Evolutionary conservation across 2,888 invertebrate species (phyloP), one percentile per base, ranked within the genome.

Genomic region (Venustoraphidia nigricollis): DNA sequence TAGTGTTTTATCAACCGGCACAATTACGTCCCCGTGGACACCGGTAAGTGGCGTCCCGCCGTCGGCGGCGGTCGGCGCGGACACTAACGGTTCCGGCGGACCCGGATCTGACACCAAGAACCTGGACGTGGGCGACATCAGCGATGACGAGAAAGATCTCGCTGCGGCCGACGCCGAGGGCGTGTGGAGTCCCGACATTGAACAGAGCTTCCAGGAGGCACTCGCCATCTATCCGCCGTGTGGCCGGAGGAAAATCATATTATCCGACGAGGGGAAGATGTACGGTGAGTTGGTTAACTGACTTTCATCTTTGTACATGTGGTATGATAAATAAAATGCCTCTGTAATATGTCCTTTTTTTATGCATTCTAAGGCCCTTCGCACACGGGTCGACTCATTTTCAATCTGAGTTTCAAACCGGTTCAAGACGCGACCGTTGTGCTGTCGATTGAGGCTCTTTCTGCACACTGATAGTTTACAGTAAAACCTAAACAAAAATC

Each of bases 201-300:
- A 99, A 72, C 97, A 98, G 75, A 94, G 94, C 74, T 98, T 98
- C 75, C 97, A 98, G 71, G 98, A 98, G 76, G 98, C 98, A 56
- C 79, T 99, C 67, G 94, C 96, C 63, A 97, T 98, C 68, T 99
- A 98, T 76, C 98, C 98, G 53, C 98, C 98, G 54, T 98, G 98
- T 71, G 98, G 98, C 57, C 76, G 98, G 61, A 81, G 98, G 69
- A 99, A 99, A 79, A 99, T 99, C 68, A 98, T 99, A 62, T 83
- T 98, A 62, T 95, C 95, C 60, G 98, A 98, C 71, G 98, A 99
- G 77, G 98, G 98, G 67, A 98, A 98, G 83, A 99, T 99, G 98
- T 98, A 97, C 79, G 98, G 97, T 98, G 77, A 89, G 94, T 88
- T 64, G n/a, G 47, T 36, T 40, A 17, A 17, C 17, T 17, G 27